Conservation (phyloP, 2,888 invertebrate genomes). For the Pachycephus smyrnensis region DNA sequence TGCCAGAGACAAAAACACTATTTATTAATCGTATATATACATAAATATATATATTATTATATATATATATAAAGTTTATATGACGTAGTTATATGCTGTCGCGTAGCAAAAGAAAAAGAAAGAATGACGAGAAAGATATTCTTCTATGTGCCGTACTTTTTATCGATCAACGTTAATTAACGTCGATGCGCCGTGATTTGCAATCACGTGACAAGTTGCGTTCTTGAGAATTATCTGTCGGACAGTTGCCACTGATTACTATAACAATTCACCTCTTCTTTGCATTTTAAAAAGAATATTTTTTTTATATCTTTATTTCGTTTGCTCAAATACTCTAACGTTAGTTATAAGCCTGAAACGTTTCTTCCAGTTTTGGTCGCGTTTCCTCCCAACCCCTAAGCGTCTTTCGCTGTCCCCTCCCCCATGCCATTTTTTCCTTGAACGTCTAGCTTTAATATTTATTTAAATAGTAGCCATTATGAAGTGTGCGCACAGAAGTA, state of each 20-base stretch:
- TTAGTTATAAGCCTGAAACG: background rate
- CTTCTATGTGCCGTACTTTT: constrained; percentile 62
- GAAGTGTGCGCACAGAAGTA: background rate
- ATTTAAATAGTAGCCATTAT: background rate
- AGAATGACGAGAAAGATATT: constrained; percentile 50
- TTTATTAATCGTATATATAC: constrained; percentile 48
- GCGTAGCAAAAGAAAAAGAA: constrained; percentile 23
- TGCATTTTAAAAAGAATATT: background rate
- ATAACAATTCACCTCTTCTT: background rate
- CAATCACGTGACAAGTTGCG: background rate
- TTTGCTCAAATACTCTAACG: background rate
- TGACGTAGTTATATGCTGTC: constrained; percentile 36
- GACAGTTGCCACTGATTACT: background rate
- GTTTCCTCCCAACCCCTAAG: background rate
- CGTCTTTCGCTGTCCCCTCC: no score
- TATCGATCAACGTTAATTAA: background rate
- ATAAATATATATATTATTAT: constrained; percentile 36
- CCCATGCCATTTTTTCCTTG: background rate
- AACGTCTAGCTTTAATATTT: background rate
- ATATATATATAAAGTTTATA: constrained; percentile 37
- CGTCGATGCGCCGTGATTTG: background rate
- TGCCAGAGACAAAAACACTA: constrained; percentile 54
- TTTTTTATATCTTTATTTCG: background rate
- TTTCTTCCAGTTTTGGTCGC: background rate
- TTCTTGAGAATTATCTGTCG: background rate